These are phyloP conservation scores for Philereme vetulata DNA, from an alignment of 2,888 invertebrate species.

Conservation along the genomic window DNA sequence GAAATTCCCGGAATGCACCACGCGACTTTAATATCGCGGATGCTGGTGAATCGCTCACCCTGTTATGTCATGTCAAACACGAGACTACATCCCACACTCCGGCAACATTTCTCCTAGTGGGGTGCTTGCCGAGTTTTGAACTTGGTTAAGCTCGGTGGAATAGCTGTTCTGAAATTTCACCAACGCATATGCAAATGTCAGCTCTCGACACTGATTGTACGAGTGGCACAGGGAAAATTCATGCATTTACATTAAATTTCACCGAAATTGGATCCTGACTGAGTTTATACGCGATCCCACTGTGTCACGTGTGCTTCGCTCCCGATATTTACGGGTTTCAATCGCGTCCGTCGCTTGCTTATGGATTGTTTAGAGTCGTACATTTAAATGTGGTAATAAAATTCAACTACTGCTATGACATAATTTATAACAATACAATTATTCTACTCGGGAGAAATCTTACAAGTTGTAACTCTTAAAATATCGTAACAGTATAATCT, in stretches of 20 bases:
- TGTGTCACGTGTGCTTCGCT: slow-evolving; percentile 65
- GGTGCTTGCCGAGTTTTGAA: slow-evolving; percentile 75
- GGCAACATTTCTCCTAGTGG: slow-evolving; percentile 65
- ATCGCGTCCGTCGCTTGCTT: slow-evolving; percentile 62
- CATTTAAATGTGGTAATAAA: slow-evolving; percentile 33
- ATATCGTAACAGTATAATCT: too few relatives aligned
- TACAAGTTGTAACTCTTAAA: background rate
- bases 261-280: slow-evolving; percentile 75
- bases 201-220: slow-evolving; percentile 82
- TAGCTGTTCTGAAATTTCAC: slow-evolving; percentile 80
- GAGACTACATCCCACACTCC: slow-evolving; percentile 61
- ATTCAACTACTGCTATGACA: slow-evolving; percentile 22
- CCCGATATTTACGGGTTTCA: slow-evolving; percentile 77
- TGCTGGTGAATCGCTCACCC: slow-evolving; percentile 50
- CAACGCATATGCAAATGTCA: slow-evolving; percentile 83
- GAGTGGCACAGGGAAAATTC: slow-evolving; percentile 80
- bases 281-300: slow-evolving; percentile 71
- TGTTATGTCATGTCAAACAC: slow-evolving; percentile 56
- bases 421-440: slow-evolving; percentile 26
- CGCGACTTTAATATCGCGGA: slow-evolving; percentile 56
- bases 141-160: slow-evolving; percentile 75
- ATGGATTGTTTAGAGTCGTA: slow-evolving; percentile 36
- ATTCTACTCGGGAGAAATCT: background rate
- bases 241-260: slow-evolving; percentile 83
- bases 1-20: slow-evolving; percentile 50